Evolutionary conservation across 2,113 vertebrate species (phyloP), one percentile per base, ranked within the genome.

Genomic region (Oryzias melastigma): DNA sequence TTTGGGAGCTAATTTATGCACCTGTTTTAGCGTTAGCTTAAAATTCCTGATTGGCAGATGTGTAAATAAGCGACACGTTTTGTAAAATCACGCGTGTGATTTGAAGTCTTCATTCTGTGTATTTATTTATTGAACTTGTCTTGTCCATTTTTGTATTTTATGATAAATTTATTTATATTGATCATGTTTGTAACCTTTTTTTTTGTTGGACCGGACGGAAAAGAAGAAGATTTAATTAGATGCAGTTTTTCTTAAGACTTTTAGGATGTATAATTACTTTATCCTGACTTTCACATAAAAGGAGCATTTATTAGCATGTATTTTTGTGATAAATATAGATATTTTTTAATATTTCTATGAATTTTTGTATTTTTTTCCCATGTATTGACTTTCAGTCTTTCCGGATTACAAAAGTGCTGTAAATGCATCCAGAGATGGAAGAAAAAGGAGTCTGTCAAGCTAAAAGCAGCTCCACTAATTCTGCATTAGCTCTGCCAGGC

Each of bases 401-500:
- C 18, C 18, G 46, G 25, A 20, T 16, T 52, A 29, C 45, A 14
- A 51, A 62, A 43, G 8, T 41, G 3, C 45, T 41, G 42, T 41
- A 52, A 44, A 58, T 58, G 42, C 67, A 63, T 52, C 20, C 58
- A 58, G 69, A 63, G 75, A 57, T 66, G 44, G 27, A 62, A 47
- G 50, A 59, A 71, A 65, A 55, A 81, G 62, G 77, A 75, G 69
- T 75, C 64, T 68, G 61, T 68, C 42, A 62, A 65, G 75, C 73
- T 73, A 82, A 83, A 87, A 84, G 73, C 76, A 82, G 50, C 75
- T 68, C 72, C 78, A 79, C 62, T 64, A 62, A 73, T 81, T 85
- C 27, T 53, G 46, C 65, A 70, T 77, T 67, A 63, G 73, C 46
- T 58, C 58, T 68, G 25, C 77, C 53, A 53, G 35, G 35, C 35